A percentile compares a stretch with the other conserved stretches of the same genome.
These are phyloP conservation scores for Sesia bembeciformis DNA, from an alignment of 2,888 invertebrate species.

Conservation along the genomic window DNA sequence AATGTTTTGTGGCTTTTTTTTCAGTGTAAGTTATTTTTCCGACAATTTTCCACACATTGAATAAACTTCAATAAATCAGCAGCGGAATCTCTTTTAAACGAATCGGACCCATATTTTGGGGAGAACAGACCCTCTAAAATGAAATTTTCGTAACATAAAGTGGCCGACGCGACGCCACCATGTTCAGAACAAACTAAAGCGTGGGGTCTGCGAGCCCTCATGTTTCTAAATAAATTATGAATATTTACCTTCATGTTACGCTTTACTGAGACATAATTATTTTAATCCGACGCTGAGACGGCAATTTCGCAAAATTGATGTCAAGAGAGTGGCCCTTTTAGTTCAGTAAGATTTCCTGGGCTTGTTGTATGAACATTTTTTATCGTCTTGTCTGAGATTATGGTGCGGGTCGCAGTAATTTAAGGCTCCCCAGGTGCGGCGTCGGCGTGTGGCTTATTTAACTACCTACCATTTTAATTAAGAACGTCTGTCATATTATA, in stretches of 20 bases:
- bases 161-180: slow-evolving; percentile 47
- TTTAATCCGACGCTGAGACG: slow-evolving; percentile 57
- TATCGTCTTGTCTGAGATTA: slow-evolving; percentile 23
- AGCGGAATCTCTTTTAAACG: slow-evolving; percentile 30
- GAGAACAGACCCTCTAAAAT: slow-evolving; percentile 50
- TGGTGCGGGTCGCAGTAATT: slow-evolving; percentile 29
- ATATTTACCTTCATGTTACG: slow-evolving; percentile 61
- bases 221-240: slow-evolving; percentile 67
- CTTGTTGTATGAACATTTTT: slow-evolving; percentile 23
- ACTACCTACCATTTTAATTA: slow-evolving; percentile 61
- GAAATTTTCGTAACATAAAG: slow-evolving; percentile 56
- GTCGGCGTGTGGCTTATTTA: slow-evolving; percentile 45
- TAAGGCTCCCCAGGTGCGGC: slow-evolving; percentile 55
- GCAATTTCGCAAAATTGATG: slow-evolving; percentile 55
- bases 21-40: too few relatives aligned
- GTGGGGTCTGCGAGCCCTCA: slow-evolving; percentile 42
- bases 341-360: slow-evolving; percentile 14
- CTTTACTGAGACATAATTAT: slow-evolving; percentile 61
- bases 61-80: slow-evolving; percentile 13
- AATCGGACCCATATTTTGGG: slow-evolving; percentile 43
- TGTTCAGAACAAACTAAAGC: slow-evolving; percentile 32
- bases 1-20: too few relatives aligned
- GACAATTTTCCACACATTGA: too few relatives aligned
- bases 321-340: slow-evolving; percentile 35
- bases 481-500: slow-evolving; percentile 26